Evolutionary conservation across 2,113 vertebrate genomes (phyloP).

Genomic region (Callocephalon fimbriatum): DNA sequence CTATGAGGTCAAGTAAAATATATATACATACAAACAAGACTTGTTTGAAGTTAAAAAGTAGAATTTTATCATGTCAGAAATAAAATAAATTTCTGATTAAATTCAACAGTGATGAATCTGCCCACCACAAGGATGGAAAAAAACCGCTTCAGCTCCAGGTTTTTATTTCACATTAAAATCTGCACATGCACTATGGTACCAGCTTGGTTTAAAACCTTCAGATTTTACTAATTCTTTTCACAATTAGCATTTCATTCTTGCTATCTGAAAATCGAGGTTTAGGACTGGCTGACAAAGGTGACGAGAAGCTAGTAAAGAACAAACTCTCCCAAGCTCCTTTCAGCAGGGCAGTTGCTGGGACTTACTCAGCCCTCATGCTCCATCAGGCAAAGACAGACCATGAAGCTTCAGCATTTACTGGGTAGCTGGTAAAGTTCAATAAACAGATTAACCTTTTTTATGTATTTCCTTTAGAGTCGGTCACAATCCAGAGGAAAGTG

Average conservation of each 20-base stretch:
- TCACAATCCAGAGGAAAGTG: neutral
- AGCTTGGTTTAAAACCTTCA: neutral
- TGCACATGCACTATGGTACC: neutral
- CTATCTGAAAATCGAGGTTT: neutral
- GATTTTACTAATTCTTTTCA: neutral
- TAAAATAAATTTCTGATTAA: neutral
- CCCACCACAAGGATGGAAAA: neutral
- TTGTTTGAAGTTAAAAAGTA: neutral
- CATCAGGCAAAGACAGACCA: neutral
- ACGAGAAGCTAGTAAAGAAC: neutral
- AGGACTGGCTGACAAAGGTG: neutral
- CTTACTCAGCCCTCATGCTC: neutral
- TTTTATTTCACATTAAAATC: neutral
- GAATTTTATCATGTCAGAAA: neutral
- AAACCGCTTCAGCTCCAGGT: neutral
- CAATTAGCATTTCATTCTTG: neutral
- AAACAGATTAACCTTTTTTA: neutral
- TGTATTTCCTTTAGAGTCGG: neutral
- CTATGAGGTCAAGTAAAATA: neutral
- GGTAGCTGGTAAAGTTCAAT: neutral
- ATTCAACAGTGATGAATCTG: neutral
- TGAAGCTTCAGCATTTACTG: neutral
- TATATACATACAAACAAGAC: neutral
- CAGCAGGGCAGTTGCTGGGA: fast-evolving
- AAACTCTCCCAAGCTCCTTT: neutral